Evolutionary conservation across 2,888 invertebrate species (phyloP), one percentile per base, ranked within the genome.

Genomic region (Cheilosia variabilis): DNA sequence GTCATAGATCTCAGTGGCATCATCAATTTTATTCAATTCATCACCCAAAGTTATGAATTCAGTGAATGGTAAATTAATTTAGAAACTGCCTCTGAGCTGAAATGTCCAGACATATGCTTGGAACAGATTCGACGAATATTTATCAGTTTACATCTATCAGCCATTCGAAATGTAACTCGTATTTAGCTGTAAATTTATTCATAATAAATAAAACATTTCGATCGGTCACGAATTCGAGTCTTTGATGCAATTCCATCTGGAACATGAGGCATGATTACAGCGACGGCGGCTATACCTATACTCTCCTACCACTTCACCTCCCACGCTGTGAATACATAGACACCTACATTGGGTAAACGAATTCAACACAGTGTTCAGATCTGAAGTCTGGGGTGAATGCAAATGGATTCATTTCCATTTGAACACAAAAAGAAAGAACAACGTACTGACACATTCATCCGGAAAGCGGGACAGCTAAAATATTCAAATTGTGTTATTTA

Each of bases 191-290:
- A 75, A 57, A 68, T 47, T 31, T 62, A 66, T 80, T 68, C 66
- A 68, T 60, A 75, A 80, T 73, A 73, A 68, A 80, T 73, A 80
- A 80, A 80, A 73, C 80, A 60, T 68, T 62, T 75, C 47, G 47
- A 62, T 76, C 34, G 80, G 75, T 76, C 75, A 81, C 76, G 73
- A 79, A 58, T 57, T 55, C n/a, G 52, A 60, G 60, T 76, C 5
- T 9, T 71, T 34, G 62, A 68, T 62, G 58, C 55, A 62, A 47
- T 63, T 47, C 55, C 45, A 75, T 57, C 24, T 47, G 62, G 69
- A 75, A 63, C 41, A 69, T 43, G 75, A 69, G 17, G 9, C 47
- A 17, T 9, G 47, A 47, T 47, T 17, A 17, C 17, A 19, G 24
- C 45, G 60, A 60, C 47, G 66, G 31, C 27, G 45, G 47, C 27